Base-by-base conservation (phyloP, 2,113 vertebrate species). In the Cacatua alba region DNA sequence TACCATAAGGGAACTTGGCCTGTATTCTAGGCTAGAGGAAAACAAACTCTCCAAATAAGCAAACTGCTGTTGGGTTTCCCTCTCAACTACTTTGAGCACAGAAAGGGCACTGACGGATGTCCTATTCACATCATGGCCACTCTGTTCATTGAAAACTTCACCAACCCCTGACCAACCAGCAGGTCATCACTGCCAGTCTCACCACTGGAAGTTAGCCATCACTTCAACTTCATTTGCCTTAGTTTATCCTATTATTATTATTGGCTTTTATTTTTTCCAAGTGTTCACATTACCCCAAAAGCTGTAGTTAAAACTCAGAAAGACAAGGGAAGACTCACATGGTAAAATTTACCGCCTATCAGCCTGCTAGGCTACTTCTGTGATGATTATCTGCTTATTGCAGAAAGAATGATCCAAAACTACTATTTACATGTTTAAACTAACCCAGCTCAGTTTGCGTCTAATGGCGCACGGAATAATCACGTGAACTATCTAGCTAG, bases 401-500 rank as follows among this genome's bases (percentile, higher is more conserved):
- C 39, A 87, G 65, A 59, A 93, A 63, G n/a, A 92, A 86, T 19
- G 31, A 77, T 90, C 51, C 80, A 88, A 74, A 94, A 33, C 28
- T 67, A 52, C 79, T 83, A 70, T 79, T 89, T 76, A 69, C 74
- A 84, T 28, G 57, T 79, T 87, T 76, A 89, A 86, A 89, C 46
- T 62, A 86, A 84, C 44, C 35, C 52, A 68, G 62, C 44, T 82
- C 65, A 44, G 65, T 91, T 95, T 89, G 65, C 64, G 33, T 84
- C 26, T 68, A 87, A 64, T 17, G 33, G 81, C 15, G 18, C 55
- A 91, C 2, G 0, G 43, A 92, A 91, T 63, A 94, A 91, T 79
- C 92, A 82, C 1, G 5, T 48, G 77, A 95, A 78, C 29, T 48
- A 82, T 28, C 77, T 71, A 51, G 60, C 35, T 28, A 78, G 62